Evolutionary conservation across 2,797 vertebrate species (phyloP).

Genomic region (Gallirallus australis): DNA sequence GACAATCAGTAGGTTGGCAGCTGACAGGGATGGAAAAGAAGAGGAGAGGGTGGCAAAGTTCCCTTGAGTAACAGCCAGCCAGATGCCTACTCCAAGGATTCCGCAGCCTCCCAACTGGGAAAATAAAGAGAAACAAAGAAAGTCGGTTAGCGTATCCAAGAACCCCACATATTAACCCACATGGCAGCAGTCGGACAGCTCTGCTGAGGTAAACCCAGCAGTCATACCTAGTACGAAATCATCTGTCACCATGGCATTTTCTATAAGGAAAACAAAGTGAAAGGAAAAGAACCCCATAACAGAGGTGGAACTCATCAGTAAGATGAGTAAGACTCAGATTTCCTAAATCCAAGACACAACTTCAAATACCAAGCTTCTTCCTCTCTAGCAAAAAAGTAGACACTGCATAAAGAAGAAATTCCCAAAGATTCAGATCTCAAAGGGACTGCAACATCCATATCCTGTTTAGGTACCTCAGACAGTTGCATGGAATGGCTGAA

Average conservation of each 20-base stretch:
- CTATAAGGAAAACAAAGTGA: neutral
- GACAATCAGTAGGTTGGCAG: slow-evolving; percentile 95
- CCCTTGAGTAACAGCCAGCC: slow-evolving; percentile 97
- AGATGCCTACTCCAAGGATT: slow-evolving; percentile 95
- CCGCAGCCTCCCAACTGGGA: slow-evolving; percentile 94
- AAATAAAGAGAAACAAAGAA: slow-evolving; percentile 5
- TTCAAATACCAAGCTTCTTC: neutral
- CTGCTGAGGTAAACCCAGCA: neutral
- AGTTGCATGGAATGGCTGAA: neutral
- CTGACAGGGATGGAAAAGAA: slow-evolving; percentile 94
- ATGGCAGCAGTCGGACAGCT: neutral
- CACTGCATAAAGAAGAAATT: neutral
- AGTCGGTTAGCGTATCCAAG: neutral
- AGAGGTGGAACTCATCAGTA: neutral
- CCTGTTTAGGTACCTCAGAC: neutral
- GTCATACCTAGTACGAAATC: neutral
- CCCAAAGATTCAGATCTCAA: neutral
- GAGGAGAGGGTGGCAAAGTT: slow-evolving; percentile 97
- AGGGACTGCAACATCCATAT: neutral
- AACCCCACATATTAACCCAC: neutral
- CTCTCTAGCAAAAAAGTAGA: neutral
- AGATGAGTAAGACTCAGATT: neutral
- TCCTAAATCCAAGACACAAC: neutral
- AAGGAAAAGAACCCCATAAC: neutral
- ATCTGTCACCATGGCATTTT: neutral